These are phyloP conservation scores for Taenaris catops DNA, from an alignment of 2,888 invertebrate species.

Conservation along the genomic window DNA sequence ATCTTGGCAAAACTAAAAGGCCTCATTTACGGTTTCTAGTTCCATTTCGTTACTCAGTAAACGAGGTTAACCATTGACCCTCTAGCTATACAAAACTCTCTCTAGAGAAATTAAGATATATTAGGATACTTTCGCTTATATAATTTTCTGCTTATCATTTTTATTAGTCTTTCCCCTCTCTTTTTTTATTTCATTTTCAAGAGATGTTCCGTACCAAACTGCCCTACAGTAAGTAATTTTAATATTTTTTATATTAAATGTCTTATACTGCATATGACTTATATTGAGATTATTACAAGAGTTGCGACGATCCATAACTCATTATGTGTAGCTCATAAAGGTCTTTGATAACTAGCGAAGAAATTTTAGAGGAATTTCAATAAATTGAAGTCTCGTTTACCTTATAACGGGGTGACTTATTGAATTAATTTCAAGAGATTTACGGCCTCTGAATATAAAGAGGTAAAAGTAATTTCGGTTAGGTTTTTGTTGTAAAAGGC, in stretches of 20 bases:
- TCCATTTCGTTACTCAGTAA: slow-evolving; percentile 29
- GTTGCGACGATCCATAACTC: no score
- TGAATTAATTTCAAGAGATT: slow-evolving; percentile 8
- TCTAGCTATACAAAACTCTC: slow-evolving; percentile 5
- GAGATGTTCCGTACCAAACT: no score
- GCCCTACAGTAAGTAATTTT: no score
- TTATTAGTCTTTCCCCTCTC: no score
- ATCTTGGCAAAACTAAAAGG: slow-evolving; percentile 38
- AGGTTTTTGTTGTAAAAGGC: slow-evolving; percentile 1
- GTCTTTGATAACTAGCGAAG: no score
- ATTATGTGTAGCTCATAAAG: no score
- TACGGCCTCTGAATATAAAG: slow-evolving; percentile 4
- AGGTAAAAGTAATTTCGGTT: not conserved
- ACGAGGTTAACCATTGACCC: slow-evolving; percentile 16
- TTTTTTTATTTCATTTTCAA: no score
- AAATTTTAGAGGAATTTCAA: slow-evolving; percentile 3
- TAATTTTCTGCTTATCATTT: no score
- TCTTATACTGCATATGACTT: no score
- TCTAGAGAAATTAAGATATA: slow-evolving; percentile 4
- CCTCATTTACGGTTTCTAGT: slow-evolving; percentile 33
- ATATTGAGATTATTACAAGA: no score
- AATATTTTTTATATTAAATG: no score
- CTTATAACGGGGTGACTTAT: slow-evolving; percentile 6
- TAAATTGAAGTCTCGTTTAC: not conserved
- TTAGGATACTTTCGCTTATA: slow-evolving; percentile 1